phyloP scores from a whole-genome alignment of 2,888 invertebrate species.

The Sarcophaga variegata region DNA sequence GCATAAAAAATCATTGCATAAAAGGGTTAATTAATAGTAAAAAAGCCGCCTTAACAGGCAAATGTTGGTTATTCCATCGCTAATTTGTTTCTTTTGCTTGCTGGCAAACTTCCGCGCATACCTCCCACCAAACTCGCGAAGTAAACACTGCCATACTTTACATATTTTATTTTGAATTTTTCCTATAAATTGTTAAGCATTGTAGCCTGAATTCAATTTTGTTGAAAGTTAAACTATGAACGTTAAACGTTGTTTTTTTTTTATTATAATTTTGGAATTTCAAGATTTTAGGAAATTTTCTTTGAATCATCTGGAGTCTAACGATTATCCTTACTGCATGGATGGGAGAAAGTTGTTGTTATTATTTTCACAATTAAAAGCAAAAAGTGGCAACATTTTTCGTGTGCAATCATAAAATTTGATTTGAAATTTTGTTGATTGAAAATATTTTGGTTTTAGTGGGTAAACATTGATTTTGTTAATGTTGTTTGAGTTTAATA shows the following conservation, averaged over 20 bases:
- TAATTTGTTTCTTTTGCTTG: slow-evolving; percentile 62
- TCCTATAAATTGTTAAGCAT: neutral
- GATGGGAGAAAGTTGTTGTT: slow-evolving; percentile 74
- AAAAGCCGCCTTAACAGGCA: slow-evolving; percentile 55
- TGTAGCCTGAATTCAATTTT: neutral
- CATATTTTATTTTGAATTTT: slow-evolving; percentile 25
- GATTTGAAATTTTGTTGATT: slow-evolving; percentile 75
- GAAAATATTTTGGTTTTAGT: slow-evolving; percentile 70
- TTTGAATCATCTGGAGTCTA: slow-evolving; percentile 59
- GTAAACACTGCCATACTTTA: slow-evolving; percentile 8
- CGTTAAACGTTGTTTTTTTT: slow-evolving; percentile 50
- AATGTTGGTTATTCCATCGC: slow-evolving; percentile 61
- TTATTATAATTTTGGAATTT: slow-evolving; percentile 45
- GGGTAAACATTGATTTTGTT: neutral
- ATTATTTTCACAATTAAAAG: slow-evolving; percentile 44
- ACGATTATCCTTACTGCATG: slow-evolving; percentile 69
- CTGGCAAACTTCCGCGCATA: neutral
- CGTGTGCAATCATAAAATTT: slow-evolving; percentile 75
- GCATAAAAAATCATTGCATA: slow-evolving; percentile 58
- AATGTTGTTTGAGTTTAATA: neutral
- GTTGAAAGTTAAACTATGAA: neutral
- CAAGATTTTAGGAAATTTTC: slow-evolving; percentile 1
- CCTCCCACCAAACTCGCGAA: neutral
- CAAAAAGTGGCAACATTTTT: slow-evolving; percentile 48
- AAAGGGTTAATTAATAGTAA: slow-evolving; percentile 79